These are phyloP conservation scores for Melinopterus prodromus DNA, from an alignment of 2,888 invertebrate species.

Conservation along the genomic window DNA sequence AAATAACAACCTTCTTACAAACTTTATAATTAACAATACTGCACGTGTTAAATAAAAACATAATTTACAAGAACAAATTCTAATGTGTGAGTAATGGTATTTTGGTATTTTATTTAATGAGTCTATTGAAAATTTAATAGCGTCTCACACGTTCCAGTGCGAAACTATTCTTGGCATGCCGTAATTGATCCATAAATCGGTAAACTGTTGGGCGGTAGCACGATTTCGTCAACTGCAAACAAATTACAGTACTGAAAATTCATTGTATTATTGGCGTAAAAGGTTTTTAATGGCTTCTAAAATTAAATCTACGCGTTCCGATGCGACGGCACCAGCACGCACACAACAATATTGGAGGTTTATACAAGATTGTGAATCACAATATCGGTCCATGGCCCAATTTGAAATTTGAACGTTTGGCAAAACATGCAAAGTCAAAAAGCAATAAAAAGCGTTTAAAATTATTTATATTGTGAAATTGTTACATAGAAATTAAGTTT, in stretches of 20 bases:
- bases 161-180: neutral
- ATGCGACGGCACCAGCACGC: neutral
- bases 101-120: neutral
- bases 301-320: neutral
- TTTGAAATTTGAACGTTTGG: neutral
- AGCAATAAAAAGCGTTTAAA: neutral
- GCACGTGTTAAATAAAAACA: too few relatives aligned
- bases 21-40: neutral
- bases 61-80: too few relatives aligned
- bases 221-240: neutral
- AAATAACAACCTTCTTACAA: neutral
- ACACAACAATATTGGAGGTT: neutral
- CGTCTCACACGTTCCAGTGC: neutral
- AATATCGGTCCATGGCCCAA: neutral
- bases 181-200: neutral
- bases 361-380: neutral
- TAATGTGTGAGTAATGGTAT: neutral
- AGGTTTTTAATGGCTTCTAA: constrained; percentile 4
- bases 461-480: neutral
- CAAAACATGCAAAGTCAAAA: neutral
- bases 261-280: neutral
- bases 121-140: neutral
- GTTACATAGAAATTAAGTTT: neutral
- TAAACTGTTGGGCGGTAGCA: neutral
- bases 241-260: neutral